phyloP scores from a whole-genome alignment of 2,888 invertebrate species.

The Drosophila parthenogenetica region DNA sequence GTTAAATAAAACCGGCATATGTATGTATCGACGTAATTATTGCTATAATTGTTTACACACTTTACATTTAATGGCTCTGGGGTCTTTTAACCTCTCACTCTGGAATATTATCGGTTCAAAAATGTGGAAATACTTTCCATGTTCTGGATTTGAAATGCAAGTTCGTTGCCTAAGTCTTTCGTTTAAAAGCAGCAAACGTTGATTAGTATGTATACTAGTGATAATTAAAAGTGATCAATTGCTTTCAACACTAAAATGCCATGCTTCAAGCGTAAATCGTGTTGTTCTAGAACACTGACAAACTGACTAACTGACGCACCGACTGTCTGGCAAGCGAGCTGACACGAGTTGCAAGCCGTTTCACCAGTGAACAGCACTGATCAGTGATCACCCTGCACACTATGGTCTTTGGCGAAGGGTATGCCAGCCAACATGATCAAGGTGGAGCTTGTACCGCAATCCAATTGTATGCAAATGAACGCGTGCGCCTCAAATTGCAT shows the following conservation, averaged over 20 bases:
- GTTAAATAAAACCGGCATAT: neutral
- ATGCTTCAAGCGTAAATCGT: slow-evolving; percentile 50
- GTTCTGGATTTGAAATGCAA: slow-evolving; percentile 15
- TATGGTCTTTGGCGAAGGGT: slow-evolving; percentile 49
- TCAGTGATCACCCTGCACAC: slow-evolving; percentile 1
- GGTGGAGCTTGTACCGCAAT: slow-evolving; percentile 46
- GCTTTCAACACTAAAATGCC: slow-evolving; percentile 53
- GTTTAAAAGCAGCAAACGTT: slow-evolving; percentile 11
- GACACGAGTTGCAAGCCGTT: slow-evolving; percentile 22
- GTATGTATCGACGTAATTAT: slow-evolving; percentile 8
- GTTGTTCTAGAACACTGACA: slow-evolving; percentile 42
- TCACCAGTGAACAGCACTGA: slow-evolving; percentile 21
- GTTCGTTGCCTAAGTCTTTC: slow-evolving; percentile 38
- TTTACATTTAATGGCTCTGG: slow-evolving; percentile 43
- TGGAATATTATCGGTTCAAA: neutral
- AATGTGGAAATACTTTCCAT: slow-evolving; percentile 35
- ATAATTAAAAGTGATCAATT: slow-evolving; percentile 71
- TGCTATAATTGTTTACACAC: slow-evolving; percentile 24
- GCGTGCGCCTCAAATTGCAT: slow-evolving; percentile 76
- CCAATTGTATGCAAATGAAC: slow-evolving; percentile 77
- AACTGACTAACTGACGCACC: neutral
- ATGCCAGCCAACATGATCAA: slow-evolving; percentile 39
- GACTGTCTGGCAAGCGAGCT: slow-evolving; percentile 9
- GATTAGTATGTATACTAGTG: slow-evolving; percentile 40
- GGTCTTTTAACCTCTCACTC: slow-evolving; percentile 39